Evolutionary conservation across 2,888 invertebrate species (phyloP), one percentile per base, ranked within the genome.

Genomic region (Macrosoma leucophasiata): DNA sequence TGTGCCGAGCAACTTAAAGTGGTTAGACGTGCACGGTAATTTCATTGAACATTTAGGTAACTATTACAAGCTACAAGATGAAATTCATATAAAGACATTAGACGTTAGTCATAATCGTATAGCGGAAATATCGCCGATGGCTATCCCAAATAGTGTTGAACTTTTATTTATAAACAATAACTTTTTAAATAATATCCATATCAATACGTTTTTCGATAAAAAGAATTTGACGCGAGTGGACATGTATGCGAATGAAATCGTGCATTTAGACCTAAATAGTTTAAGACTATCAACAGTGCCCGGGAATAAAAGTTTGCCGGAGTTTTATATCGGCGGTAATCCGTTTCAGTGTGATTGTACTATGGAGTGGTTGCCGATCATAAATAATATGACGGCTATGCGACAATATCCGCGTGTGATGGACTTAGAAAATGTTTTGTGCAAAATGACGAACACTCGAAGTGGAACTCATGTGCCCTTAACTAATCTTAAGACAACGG

Each of bases 281-380:
- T 81, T 96, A 50, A 88, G 94, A 35, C 86, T 95, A 48, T 88
- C 91, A n/a, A 87, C 90, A 32, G 90, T 93, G 52, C 88, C 91
- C 10, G 84, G 84, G 27, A 91, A 91, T 52, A 90, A 90, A 62
- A 87, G 89, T 9, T 84, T 94, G 48, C 95, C 96, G 0, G 94
- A 96, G 69, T 93, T 97, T 72, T 95, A 94, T 70, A 87, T 97
- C 49, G 95, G 94, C 43, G 94, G 94, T 27, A 97, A 97, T 75
- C 96, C 97, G 8, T 95, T 97, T 77, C 91, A 93, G 57, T 97
- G 97, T 79, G 95, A 96, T 66, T 97, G 97, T 81, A 91, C 92
- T 43, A 95, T 97, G 95, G 96, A 96, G 70, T 97, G 97, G 97
- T 81, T 96, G 57, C 95, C 95, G 50, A 88, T 92, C 35, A 91